phyloP scores from a whole-genome alignment of 2,888 invertebrate species.

The Diarsia rubi region DNA sequence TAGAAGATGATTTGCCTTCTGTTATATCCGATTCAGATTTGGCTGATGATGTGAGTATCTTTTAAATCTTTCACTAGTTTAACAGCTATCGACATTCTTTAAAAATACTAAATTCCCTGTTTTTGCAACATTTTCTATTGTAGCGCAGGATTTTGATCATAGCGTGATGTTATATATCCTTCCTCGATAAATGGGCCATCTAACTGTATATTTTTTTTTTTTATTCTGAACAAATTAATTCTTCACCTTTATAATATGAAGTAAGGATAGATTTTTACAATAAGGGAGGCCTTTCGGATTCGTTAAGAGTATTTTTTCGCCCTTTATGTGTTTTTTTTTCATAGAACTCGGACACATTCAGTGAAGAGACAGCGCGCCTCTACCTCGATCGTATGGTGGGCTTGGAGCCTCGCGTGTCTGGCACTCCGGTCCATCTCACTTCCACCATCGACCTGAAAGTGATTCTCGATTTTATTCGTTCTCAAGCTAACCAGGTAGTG shows the following conservation, averaged over 20 bases:
- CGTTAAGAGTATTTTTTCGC: too few relatives aligned
- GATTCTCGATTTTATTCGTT: slow-evolving; percentile 76
- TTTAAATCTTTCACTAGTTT: neutral
- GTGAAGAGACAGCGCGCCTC: slow-evolving; percentile 79
- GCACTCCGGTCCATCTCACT: slow-evolving; percentile 78
- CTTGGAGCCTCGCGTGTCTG: slow-evolving; percentile 79
- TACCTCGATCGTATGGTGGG: slow-evolving; percentile 80
- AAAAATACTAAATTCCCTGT: too few relatives aligned
- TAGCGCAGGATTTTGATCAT: too few relatives aligned
- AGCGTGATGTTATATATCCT: too few relatives aligned
- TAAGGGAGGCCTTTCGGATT: too few relatives aligned
- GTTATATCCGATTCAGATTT: slow-evolving; percentile 72
- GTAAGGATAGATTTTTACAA: too few relatives aligned
- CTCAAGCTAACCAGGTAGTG: slow-evolving; percentile 70
- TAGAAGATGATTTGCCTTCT: slow-evolving; percentile 82
- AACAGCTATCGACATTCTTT: too few relatives aligned
- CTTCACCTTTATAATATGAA: too few relatives aligned
- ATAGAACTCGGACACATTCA: slow-evolving; percentile 76
- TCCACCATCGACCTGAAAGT: slow-evolving; percentile 79
- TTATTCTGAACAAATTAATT: too few relatives aligned
- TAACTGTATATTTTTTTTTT: too few relatives aligned
- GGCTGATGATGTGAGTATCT: slow-evolving; percentile 76
- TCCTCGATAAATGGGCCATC: too few relatives aligned
- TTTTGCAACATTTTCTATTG: too few relatives aligned
- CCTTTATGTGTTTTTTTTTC: neutral